Evolutionary conservation across 2,888 invertebrate genomes (phyloP).

Genomic region (Orchestes rusci): DNA sequence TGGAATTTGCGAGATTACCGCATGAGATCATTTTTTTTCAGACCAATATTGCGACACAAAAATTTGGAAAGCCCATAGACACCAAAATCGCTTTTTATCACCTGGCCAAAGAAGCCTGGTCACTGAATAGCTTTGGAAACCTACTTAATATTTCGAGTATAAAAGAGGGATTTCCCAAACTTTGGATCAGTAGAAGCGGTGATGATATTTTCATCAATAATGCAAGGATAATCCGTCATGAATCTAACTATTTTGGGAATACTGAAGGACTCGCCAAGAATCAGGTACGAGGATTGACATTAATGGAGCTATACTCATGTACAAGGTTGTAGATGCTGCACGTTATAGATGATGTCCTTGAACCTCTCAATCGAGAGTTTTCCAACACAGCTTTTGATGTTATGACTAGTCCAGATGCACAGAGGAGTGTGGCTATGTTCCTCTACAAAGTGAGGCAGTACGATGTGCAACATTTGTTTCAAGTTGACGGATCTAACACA

Average conservation of each 20-base stretch:
- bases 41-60: slow-evolving; percentile 68
- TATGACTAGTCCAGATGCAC: slow-evolving; percentile 44
- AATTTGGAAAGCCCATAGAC: slow-evolving; percentile 45
- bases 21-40: too few species aligned
- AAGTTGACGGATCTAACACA: slow-evolving; percentile 68
- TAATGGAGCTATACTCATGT: background rate
- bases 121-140: slow-evolving; percentile 49
- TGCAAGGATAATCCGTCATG: slow-evolving; percentile 53
- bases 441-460: slow-evolving; percentile 61
- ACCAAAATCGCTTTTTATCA: slow-evolving; percentile 51
- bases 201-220: slow-evolving; percentile 75
- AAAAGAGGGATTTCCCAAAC: slow-evolving; percentile 60
- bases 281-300: slow-evolving; percentile 29
- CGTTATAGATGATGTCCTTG: slow-evolving; percentile 76
- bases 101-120: slow-evolving; percentile 50
- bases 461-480: slow-evolving; percentile 60
- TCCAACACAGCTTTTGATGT: slow-evolving; percentile 73
- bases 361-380: slow-evolving; percentile 56
- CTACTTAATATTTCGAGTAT: slow-evolving; percentile 22
- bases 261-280: slow-evolving; percentile 28
- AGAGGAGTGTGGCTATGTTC: slow-evolving; percentile 45
- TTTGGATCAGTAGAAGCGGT: slow-evolving; percentile 65
- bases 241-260: slow-evolving; percentile 12
- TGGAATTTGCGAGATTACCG: too few species aligned
- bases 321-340: slow-evolving; percentile 61